Conservation (phyloP, 2,888 invertebrate species). For the Aspidapion aeneum region DNA sequence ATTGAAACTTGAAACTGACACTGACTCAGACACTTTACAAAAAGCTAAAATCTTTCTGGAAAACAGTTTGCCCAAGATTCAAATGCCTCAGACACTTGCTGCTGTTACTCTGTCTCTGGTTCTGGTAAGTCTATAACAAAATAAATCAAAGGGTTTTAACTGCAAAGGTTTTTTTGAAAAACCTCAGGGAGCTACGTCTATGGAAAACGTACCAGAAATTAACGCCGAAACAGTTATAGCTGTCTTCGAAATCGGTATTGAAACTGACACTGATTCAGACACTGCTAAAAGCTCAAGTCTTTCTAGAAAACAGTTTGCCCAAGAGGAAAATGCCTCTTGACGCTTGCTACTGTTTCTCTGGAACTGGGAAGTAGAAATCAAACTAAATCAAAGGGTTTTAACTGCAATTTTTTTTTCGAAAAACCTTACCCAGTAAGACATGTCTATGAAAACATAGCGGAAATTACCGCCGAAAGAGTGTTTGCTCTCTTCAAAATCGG, state of each 20-base stretch:
- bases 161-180: too few relatives aligned
- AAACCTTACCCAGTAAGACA: slow-evolving; percentile 51
- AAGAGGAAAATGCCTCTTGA: slow-evolving; percentile 56
- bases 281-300: slow-evolving; percentile 54
- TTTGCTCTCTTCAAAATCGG: slow-evolving; percentile 58
- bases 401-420: too few relatives aligned
- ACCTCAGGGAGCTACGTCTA: slow-evolving; percentile 49
- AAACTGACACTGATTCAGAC: slow-evolving; percentile 41
- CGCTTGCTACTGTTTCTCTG: slow-evolving; percentile 58
- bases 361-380: too few relatives aligned
- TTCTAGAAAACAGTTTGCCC: slow-evolving; percentile 56
- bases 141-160: too few relatives aligned
- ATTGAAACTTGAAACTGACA: slow-evolving; percentile 43
- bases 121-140: slow-evolving; percentile 37
- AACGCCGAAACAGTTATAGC: slow-evolving; percentile 61
- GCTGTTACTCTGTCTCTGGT: slow-evolving; percentile 59
- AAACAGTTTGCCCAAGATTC: slow-evolving; percentile 53
- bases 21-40: slow-evolving; percentile 46
- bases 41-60: slow-evolving; percentile 58
- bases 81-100: slow-evolving; percentile 58
- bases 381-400: too few relatives aligned
- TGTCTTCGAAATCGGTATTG: slow-evolving; percentile 56
- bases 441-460: slow-evolving; percentile 54
- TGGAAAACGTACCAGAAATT: slow-evolving; percentile 57
- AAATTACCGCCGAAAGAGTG: slow-evolving; percentile 62